These are phyloP conservation scores for Uromys caudimaculatus DNA, from an alignment of 2,797 vertebrate species.

Conservation along the genomic window DNA sequence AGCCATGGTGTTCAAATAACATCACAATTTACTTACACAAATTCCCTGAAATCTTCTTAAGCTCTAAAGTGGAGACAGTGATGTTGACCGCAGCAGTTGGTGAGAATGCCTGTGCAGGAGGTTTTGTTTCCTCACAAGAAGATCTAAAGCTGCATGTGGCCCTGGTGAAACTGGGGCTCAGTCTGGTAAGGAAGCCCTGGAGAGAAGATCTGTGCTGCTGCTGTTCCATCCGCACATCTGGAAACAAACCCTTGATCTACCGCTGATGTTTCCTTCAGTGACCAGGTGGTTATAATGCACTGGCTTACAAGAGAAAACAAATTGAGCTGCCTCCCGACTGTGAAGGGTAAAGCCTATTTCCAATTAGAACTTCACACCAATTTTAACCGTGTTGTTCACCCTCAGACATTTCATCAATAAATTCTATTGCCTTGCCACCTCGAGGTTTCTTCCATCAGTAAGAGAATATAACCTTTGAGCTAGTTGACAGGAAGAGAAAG, in stretches of 20 bases:
- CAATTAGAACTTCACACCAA: constrained; percentile 62
- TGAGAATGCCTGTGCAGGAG: background rate
- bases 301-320: constrained; percentile 38
- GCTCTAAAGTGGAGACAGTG: background rate
- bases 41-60: background rate
- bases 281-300: constrained; percentile 1
- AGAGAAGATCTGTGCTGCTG: background rate
- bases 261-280: background rate
- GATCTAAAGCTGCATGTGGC: background rate
- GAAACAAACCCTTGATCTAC: background rate
- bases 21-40: background rate
- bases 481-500: constrained; percentile 25
- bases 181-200: background rate
- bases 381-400: constrained; percentile 59
- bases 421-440: constrained; percentile 42
- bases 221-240: background rate
- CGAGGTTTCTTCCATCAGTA: constrained; percentile 39
- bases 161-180: background rate
- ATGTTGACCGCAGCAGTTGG: background rate
- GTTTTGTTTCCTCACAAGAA: background rate
- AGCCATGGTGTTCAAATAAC: background rate
- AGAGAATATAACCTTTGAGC: constrained; percentile 55
- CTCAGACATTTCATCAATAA: constrained; percentile 68
- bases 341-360: constrained; percentile 57
- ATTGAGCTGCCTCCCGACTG: constrained; percentile 33